Base-by-base conservation (phyloP, 2,113 vertebrate species). In the Erythrolamprus reginae region DNA sequence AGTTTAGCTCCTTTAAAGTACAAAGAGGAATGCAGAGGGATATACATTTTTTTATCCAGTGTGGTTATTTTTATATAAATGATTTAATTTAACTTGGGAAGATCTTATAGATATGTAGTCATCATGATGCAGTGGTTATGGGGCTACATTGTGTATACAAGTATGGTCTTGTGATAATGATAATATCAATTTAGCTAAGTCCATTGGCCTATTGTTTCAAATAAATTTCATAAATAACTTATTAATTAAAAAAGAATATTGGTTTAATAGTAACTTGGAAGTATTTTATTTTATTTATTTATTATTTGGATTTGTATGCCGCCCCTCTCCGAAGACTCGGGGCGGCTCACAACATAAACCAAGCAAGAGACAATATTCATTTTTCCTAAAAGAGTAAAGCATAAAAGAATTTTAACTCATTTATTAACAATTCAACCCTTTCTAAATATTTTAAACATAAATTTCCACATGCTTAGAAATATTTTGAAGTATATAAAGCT, bases 141-240 rank as follows among this genome's bases (percentile, higher is more conserved):
- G 33, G 52, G 38, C 52, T 89, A 47, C 87, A 93, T 89, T 90
- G 70, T 51, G 56, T 24, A 23, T 91, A 92, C 42, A 23, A 82
- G 92, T 93, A 87, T 24, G 82, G 28, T 77, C 0, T 58, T 90
- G 45, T 33, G 86, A 9, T 1, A 93, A 50, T 0, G 0, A 1
- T 48, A 89, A 84, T 88, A 19, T 77, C 33, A 21, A 8, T 77
- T 77, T 42, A 42, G 33, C 70, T 77, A 42, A 42, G 70, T 3
- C 5, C 38, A 77, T 42, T 7, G 3, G 13, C 42, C 70, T 38
- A 77, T 38, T 42, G 33, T 77, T 42, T 33, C 70, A 42, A 77
- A 77, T 21, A 77, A 38, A 77, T 42, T 77, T 77, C 17, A 6
- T 42, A 77, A 77, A 42, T 42, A 77, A 77, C 9, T 77, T 77